Evolutionary conservation across 2,797 vertebrate species (phyloP).

Genomic region (Carcharodon carcharias): DNA sequence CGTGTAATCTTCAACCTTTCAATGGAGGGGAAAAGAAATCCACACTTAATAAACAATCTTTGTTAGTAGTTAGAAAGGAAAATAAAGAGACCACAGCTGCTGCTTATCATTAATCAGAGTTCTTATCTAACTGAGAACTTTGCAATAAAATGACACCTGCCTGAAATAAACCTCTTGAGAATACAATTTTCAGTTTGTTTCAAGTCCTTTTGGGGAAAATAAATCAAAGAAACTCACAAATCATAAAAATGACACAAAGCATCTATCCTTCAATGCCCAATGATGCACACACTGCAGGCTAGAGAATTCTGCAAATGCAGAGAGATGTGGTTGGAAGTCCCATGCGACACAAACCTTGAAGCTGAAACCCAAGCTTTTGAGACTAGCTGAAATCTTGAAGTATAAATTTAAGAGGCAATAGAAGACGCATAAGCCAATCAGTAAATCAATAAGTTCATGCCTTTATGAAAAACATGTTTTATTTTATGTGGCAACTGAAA

Average conservation of each 20-base stretch:
- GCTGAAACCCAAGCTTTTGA: neutral
- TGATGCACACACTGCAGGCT: neutral
- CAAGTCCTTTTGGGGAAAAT: neutral
- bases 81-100: neutral
- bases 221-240: neutral
- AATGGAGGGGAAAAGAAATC: neutral
- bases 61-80: slow-evolving; percentile 4
- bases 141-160: neutral
- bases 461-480: neutral
- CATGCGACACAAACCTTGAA: neutral
- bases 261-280: neutral
- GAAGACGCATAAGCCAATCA: neutral
- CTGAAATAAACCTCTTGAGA: neutral
- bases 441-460: neutral
- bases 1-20: neutral
- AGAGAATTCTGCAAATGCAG: neutral
- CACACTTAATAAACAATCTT: neutral
- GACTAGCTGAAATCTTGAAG: neutral
- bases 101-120: neutral
- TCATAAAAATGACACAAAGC: neutral
- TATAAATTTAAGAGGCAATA: neutral
- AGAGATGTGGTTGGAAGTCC: neutral
- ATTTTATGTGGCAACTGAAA: neutral
- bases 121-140: neutral
- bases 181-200: neutral